A percentile compares a stretch with the other conserved stretches of the same genome.
Evolutionary conservation across 1,140 invertebrate genomes (phyloP).

Genomic region (Lordiphosa clarofinis): DNA sequence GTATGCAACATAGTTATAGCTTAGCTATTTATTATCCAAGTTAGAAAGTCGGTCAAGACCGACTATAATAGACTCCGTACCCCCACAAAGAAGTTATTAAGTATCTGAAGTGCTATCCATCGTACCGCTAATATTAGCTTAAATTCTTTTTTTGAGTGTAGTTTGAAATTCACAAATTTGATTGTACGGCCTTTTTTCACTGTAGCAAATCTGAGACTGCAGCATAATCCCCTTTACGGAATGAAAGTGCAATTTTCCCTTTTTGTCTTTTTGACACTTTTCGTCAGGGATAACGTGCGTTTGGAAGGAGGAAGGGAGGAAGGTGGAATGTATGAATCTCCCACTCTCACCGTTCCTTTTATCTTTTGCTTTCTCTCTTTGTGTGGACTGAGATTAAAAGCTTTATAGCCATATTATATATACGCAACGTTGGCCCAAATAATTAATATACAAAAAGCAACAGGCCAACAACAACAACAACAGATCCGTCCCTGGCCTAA

Average conservation of each 20-base stretch:
- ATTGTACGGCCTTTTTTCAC: no score
- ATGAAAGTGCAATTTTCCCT: background rate
- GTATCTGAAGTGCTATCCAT: no score
- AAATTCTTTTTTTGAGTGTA: no score
- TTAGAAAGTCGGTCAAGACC: no score
- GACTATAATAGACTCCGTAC: no score
- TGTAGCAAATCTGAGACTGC: background rate
- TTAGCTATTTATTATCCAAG: no score
- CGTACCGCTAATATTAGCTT: no score
- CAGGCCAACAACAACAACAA: slow-evolving; percentile 27
- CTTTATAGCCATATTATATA: slow-evolving; percentile 60
- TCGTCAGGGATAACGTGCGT: background rate
- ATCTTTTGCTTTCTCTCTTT: slow-evolving; percentile 4
- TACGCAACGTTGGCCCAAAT: slow-evolving; percentile 53
- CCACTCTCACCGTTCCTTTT: background rate
- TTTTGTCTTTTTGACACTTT: slow-evolving; percentile 33
- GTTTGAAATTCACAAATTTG: no score
- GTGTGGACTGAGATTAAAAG: slow-evolving; percentile 34
- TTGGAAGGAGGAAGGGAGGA: slow-evolving; percentile 8
- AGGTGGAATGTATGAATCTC: slow-evolving; percentile 8
- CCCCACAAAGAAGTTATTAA: no score
- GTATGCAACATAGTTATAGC: no score
- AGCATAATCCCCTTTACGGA: background rate
- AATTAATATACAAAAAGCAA: slow-evolving; percentile 61
- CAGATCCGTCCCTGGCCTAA: slow-evolving; percentile 27